Evolutionary conservation across 2,888 invertebrate species (phyloP), one percentile per base, ranked within the genome.

Genomic region (Saturnia pavonia): DNA sequence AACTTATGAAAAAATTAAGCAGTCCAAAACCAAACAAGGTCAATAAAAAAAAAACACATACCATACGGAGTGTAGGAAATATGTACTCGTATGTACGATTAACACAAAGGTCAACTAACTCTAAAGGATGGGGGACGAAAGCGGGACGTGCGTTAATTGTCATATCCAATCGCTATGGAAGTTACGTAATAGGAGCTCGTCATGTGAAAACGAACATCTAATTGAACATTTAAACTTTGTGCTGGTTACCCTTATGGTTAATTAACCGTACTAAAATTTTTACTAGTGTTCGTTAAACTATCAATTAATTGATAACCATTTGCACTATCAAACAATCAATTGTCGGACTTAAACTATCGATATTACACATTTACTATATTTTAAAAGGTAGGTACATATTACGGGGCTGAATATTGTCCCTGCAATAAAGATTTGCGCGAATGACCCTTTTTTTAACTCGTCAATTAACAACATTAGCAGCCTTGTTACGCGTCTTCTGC

Each of bases 61-160:
- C 12, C 54, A 54, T 54, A 60, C 4, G 25, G 25, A 25, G 12
- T 14, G 57, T 27, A 27, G 57, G 14, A 60, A 27, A 19, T 6
- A 4, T 4, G 2, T 34, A 27, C 9, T 27, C 27, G 27, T 27
- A 57, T 25, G 57, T 25, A 57, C 9, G 25, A 25, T 42, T 48
- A 22, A 65, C 71, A 68, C 73, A 74, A 81, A 78, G 83, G 85
- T 85, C 85, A 85, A 85, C 80, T 82, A 80, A 80, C 82, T 75
- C 72, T 68, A 68, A 76, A 77, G 81, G 80, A 84, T 77, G 77
- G 79, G 77, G 77, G 73, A 72, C 74, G 73, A 54, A 75, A 72
- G 74, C 77, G 78, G 82, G 82, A 70, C 80, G 80, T 74, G 51
- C 72, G 75, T 80, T 85, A 85, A 85, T 85, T 85, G 84, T 80